Percentiles rank a stretch among this genome's conserved stretches.
These are phyloP conservation scores for Probosciger aterrimus DNA, from an alignment of 2,113 vertebrate genomes.

Conservation along the genomic window DNA sequence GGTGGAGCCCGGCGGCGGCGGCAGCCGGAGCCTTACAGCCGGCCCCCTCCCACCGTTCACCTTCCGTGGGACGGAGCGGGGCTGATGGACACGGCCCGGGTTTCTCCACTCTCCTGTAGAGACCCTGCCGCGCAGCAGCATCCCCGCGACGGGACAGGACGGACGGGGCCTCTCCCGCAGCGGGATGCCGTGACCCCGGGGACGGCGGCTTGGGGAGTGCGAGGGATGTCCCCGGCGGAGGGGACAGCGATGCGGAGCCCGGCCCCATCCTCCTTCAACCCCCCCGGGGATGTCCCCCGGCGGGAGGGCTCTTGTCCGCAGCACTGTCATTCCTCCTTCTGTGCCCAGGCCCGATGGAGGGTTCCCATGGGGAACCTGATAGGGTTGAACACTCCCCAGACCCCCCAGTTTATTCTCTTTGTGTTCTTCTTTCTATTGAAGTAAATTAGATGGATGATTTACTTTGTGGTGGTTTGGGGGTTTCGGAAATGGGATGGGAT, in stretches of 20 bases:
- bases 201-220: background rate
- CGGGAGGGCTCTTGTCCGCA: background rate
- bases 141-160: too few species aligned
- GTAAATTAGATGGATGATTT: background rate
- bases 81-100: background rate
- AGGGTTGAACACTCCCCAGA: rapidly evolving
- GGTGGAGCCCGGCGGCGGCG: background rate
- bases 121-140: background rate
- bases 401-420: background rate
- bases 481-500: background rate
- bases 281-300: background rate
- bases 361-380: background rate
- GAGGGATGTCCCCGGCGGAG: background rate
- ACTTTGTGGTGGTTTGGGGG: background rate
- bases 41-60: background rate
- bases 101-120: background rate
- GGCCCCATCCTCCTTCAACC: background rate
- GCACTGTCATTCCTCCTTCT: background rate
- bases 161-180: background rate
- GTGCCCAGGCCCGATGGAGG: background rate
- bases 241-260: background rate
- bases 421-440: background rate
- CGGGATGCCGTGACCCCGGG: background rate
- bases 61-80: background rate
- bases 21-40: background rate